Conservation (phyloP, 2,888 invertebrate species). For the Oxystoma pomonae region DNA sequence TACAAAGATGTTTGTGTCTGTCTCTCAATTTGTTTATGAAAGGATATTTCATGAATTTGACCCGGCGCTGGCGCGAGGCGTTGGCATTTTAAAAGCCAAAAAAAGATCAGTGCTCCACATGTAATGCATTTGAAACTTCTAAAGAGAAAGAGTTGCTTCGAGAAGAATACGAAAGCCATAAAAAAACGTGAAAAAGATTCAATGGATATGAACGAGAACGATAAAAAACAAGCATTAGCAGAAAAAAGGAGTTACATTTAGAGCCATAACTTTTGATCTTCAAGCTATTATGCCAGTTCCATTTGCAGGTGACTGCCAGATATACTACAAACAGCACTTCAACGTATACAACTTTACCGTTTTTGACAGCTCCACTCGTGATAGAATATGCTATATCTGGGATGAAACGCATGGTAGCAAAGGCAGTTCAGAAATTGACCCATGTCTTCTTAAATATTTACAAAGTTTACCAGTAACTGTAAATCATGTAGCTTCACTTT, state of each 20-base stretch:
- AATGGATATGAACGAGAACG: conserved; percentile 18
- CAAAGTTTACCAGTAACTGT: conserved; percentile 18
- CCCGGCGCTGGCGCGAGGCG: conserved; percentile 8
- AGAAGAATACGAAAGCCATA: conserved; percentile 17
- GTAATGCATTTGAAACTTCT: conserved; percentile 23
- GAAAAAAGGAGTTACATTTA: conserved; percentile 12
- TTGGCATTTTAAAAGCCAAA: conserved; percentile 25
- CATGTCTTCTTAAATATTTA: conserved; percentile 24
- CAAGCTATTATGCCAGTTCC: conserved; percentile 1
- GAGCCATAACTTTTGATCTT: conserved; percentile 7
- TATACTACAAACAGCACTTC: conserved; percentile 7
- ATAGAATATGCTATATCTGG: conserved; percentile 8
- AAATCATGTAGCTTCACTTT: conserved; percentile 20
- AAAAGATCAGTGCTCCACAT: conserved; percentile 27
- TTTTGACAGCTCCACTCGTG: conserved; percentile 1
- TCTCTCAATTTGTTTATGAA: conserved; percentile 15
- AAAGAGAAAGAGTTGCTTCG: conserved; percentile 13
- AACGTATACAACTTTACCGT: conserved; percentile 5
- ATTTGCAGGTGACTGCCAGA: conserved; percentile 4
- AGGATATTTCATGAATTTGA: conserved; percentile 16
- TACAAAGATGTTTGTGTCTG: conserved; percentile 6
- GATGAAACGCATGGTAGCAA: conserved; percentile 11
- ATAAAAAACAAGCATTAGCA: conserved; percentile 15
- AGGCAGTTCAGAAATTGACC: conserved; percentile 7
- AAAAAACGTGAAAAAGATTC: conserved; percentile 12